Evolutionary conservation across 2,888 invertebrate genomes (phyloP), one percentile per base, ranked within the genome.

Genomic region (Oscheius sp.): DNA sequence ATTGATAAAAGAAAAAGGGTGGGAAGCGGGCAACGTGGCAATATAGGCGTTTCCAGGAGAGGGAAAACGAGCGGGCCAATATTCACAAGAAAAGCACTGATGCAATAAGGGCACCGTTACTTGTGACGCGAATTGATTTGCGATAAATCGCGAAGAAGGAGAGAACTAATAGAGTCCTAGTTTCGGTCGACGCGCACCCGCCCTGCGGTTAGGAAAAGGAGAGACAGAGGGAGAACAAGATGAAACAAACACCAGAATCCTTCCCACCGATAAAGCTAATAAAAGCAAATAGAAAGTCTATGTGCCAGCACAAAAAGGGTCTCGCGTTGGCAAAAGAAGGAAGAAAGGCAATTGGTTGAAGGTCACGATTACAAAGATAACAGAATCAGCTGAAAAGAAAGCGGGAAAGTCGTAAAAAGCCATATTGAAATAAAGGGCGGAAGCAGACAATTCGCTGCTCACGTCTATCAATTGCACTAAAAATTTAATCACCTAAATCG

Each of bases 221-320:
- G 23, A 53, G n/a, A 53, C 12, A 53, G 35, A 35, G 35, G 35
- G 35, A 13, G 23, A 13, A 27, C 58, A 29, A 58, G 58, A 29
- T n/a, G 58, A 12, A 16, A 29, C 58, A 58, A 58, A 58, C 58
- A 58, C 27, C 27, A 27, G 29, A 29, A 58, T 58, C 29, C 27
- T 12, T 49, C 27, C 58, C 29, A 12, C 27, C 13, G 55, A 55
- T 58, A 58, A 29, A 58, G 58, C 58, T 27, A 58, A 27, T 58
- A 58, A 58, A 49, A 29, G 58, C 58, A 58, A 58, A 58, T 27
- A 58, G 29, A 58, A 25, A 35, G 13, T 35, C 3, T 58, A 16
- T 25, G 27, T 58, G 58, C 56, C 49, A 49, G 49, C 49, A 49
- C 5, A 3, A 49, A 49, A 49, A 49, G 35, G 35, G 9, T 3